Evolutionary conservation across 23 tunicate species (phyloP), one percentile per base, ranked within the genome.

Genomic region (Phallusia fumigata): DNA sequence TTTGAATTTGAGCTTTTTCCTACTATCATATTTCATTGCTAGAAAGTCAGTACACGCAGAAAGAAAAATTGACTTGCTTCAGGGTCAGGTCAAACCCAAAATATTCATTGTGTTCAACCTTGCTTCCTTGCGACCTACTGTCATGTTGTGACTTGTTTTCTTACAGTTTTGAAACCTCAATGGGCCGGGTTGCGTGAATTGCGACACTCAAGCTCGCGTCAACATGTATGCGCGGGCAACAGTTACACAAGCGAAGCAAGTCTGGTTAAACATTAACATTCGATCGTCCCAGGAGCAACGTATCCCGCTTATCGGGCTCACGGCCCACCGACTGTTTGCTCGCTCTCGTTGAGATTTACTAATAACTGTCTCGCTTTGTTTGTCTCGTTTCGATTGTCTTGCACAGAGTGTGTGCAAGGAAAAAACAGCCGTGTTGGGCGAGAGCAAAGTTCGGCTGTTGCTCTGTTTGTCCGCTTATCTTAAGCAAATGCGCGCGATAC

Each of bases 291-390:
- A 58, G 28, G 69, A 24, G 28, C 69, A 40, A 21, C 16, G 69
- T 22, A 58, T 22, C 28, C 28, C 69, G 69, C 69, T 58, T 58
- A 58, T 58, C 69, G 69, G 15, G 15, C 16, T 1, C 10, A 10
- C 69, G 69, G 69, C 28, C 69, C 26, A 24, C 69, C 2, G 28
- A 6, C 26, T 58, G 69, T 58, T 58, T 22, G 28, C 16, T 58
- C 69, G 69, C 16, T 58, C 69, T 24, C 26, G 69, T 58, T 24
- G 69, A 58, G 69, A 58, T 58, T 58, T 58, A 58, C 69, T 58
- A 58, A 58, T 58, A 58, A 58, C 69, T 58, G 69, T 58, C 69
- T 58, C 69, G 69, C 69, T 58, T 58, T 58, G 69, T 58, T 58
- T 58, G 69, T 13, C 69, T 22, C 69, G 69, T 58, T 58, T 24